These are phyloP conservation scores for Tenualosa thibaudeaui DNA, from an alignment of 2,797 vertebrate genomes.

Conservation along the genomic window DNA sequence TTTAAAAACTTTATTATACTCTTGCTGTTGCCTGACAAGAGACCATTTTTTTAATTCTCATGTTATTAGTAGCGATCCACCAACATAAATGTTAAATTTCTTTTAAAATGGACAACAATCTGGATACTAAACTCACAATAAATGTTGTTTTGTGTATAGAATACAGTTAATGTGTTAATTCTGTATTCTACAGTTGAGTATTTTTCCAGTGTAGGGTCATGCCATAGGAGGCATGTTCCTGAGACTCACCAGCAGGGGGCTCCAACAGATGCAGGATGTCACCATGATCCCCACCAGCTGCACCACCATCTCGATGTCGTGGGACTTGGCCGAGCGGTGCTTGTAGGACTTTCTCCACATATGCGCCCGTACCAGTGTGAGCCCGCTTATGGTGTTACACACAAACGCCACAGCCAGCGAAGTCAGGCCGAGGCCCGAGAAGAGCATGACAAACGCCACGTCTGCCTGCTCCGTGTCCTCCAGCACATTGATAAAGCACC, in stretches of 20 bases:
- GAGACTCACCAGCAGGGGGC: slow-evolving; percentile 85
- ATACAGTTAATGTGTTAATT: neutral
- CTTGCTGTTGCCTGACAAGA: neutral
- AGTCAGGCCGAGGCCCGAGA: slow-evolving; percentile 81
- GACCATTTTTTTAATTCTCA: neutral
- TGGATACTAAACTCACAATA: neutral
- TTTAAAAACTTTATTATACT: neutral
- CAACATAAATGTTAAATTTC: neutral
- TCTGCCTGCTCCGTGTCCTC: slow-evolving; percentile 66
- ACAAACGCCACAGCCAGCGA: slow-evolving; percentile 79
- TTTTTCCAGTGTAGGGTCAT: neutral
- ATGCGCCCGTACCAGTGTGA: slow-evolving; percentile 79
- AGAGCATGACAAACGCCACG: slow-evolving; percentile 78
- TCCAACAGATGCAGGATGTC: slow-evolving; percentile 90
- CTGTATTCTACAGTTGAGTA: neutral
- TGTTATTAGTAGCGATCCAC: neutral
- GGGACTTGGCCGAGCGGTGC: slow-evolving; percentile 73
- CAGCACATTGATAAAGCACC: slow-evolving; percentile 86
- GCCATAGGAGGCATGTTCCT: neutral
- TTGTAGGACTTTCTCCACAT: slow-evolving; percentile 68
- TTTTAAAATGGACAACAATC: neutral
- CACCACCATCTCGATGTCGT: slow-evolving; percentile 91
- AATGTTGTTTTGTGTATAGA: too few species aligned
- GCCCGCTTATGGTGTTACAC: slow-evolving; percentile 86
- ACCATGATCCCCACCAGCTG: slow-evolving; percentile 89